A percentile compares a stretch with the other conserved stretches of the same genome.
phyloP scores from a whole-genome alignment of 2,113 vertebrate species.

The Limanda limanda region DNA sequence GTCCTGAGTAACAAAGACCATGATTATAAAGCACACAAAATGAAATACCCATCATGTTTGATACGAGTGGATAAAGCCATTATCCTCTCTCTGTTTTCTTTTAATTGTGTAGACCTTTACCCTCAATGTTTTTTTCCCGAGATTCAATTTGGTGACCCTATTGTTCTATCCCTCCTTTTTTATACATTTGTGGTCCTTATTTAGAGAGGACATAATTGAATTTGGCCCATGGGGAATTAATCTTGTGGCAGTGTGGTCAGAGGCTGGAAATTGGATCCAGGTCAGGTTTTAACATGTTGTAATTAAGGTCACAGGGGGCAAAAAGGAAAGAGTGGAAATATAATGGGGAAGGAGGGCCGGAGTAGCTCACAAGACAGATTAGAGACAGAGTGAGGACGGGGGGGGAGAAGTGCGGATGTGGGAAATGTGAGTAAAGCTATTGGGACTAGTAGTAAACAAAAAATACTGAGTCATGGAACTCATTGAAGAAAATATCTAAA shows the following conservation, averaged over 20 bases:
- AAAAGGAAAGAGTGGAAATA: conserved; percentile 10
- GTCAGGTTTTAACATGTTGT: conserved; percentile 77
- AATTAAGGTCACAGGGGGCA: conserved; percentile 76
- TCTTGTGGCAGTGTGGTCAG: conserved; percentile 57
- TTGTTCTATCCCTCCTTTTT: conserved; percentile 26
- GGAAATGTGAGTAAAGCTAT: background rate
- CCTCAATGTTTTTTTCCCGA: conserved; percentile 4
- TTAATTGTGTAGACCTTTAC: conserved; percentile 33
- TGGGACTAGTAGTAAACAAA: background rate
- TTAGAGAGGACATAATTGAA: conserved; percentile 77
- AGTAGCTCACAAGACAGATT: background rate
- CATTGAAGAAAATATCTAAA: background rate
- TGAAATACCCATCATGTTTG: background rate
- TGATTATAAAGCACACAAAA: background rate
- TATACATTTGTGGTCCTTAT: conserved; percentile 36
- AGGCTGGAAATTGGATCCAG: conserved; percentile 73
- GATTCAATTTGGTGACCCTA: conserved; percentile 10
- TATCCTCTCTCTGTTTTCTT: background rate
- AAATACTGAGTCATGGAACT: background rate
- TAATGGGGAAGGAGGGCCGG: background rate
- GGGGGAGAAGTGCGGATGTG: background rate
- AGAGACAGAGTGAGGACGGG: background rate
- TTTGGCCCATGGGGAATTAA: conserved; percentile 70
- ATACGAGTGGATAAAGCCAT: too few relatives aligned
- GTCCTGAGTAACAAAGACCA: too few relatives aligned